Conservation (phyloP, 1,140 invertebrate species). For the Venturia canescens region DNA sequence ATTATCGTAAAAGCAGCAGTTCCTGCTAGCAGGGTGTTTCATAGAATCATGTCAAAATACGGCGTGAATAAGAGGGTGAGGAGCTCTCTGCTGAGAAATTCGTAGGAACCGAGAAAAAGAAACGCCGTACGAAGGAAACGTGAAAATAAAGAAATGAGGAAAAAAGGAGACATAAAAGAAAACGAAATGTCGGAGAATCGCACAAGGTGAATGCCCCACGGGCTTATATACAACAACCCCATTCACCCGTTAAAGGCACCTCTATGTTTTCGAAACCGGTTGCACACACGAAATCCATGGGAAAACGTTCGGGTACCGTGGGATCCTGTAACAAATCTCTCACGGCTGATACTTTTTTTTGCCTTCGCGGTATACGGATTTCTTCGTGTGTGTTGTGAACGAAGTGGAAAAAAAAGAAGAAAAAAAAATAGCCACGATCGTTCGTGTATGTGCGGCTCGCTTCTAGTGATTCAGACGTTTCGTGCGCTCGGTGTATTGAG, state of each 20-base stretch:
- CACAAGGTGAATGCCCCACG: conserved; percentile 47
- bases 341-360: conserved; percentile 18
- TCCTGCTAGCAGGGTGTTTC: no score
- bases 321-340: conserved; percentile 41
- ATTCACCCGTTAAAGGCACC: conserved; percentile 49
- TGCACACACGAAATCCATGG: conserved; percentile 51
- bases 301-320: conserved; percentile 51
- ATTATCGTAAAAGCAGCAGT: no score
- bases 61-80: no score
- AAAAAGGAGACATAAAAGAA: conserved; percentile 35
- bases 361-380: not conserved
- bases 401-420: no score
- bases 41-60: no score
- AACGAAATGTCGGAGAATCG: conserved; percentile 41
- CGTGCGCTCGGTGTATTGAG: no score
- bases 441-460: no score
- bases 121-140: not conserved
- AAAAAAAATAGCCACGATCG: no score
- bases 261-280: conserved; percentile 52
- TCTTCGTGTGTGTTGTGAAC: no score
- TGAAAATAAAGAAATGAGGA: not conserved
- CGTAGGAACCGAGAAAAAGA: not conserved
- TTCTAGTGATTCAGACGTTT: no score
- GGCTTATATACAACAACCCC: conserved; percentile 38
- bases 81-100: not conserved